These are phyloP conservation scores for Chascanopsetta lugubris DNA, from an alignment of 2,113 vertebrate species.

Conservation along the genomic window DNA sequence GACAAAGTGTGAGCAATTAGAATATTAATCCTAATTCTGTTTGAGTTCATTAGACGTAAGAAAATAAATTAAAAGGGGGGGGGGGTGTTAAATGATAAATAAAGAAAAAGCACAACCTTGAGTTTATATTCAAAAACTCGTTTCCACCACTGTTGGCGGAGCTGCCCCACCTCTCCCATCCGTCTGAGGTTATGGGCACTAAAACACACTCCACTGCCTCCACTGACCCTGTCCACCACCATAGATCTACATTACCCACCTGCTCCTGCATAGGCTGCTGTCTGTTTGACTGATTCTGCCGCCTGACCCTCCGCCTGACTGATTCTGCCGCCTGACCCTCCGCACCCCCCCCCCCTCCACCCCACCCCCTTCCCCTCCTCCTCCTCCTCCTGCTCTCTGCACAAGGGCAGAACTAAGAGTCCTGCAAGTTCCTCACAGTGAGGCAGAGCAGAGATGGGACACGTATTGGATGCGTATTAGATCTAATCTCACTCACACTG, in stretches of 20 bases:
- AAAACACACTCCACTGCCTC: constrained; percentile 68
- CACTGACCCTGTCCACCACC: constrained; percentile 65
- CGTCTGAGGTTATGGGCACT: constrained; percentile 64
- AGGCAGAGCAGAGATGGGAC: not conserved
- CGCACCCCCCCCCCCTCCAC: too few relatives aligned
- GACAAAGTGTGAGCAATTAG: constrained; percentile 33
- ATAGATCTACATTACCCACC: constrained; percentile 69
- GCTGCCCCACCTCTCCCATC: constrained; percentile 44
- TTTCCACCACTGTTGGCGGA: not conserved
- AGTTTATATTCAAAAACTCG: constrained; percentile 8
- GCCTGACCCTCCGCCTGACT: not conserved
- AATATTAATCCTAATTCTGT: constrained; percentile 6
- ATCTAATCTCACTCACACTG: not conserved
- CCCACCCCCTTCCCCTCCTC: constrained; percentile 8
- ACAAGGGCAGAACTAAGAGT: constrained; percentile 60
- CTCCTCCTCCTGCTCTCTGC: constrained; percentile 9
- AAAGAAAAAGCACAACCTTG: not conserved
- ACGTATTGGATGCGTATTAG: not conserved
- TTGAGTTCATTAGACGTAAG: constrained; percentile 11
- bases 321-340: too few relatives aligned
- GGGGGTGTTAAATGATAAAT: too few relatives aligned
- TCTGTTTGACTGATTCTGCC: constrained; percentile 64
- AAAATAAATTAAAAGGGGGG: constrained; percentile 13
- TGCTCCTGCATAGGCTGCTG: constrained; percentile 46
- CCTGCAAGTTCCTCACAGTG: constrained; percentile 29